These are phyloP conservation scores for Pollachius pollachius DNA, from an alignment of 2,113 vertebrate species.

Conservation along the genomic window DNA sequence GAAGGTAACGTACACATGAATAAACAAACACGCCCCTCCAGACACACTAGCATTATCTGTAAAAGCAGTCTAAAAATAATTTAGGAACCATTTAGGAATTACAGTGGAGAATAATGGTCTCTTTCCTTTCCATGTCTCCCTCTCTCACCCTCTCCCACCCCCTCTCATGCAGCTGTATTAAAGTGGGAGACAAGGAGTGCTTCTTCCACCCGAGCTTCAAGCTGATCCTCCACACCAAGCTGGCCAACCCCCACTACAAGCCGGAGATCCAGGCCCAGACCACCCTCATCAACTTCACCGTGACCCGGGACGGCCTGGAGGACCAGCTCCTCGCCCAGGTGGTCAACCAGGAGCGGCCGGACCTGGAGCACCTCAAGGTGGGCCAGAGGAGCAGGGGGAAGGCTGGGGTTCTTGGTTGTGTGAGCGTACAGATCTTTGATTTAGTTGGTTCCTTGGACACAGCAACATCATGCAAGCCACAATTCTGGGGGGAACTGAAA, in stretches of 20 bases:
- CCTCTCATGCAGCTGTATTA: constrained; percentile 68
- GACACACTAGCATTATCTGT: too few species aligned
- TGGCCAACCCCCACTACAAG: constrained; percentile 76
- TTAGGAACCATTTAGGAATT: not conserved
- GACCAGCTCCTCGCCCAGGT: constrained; percentile 75
- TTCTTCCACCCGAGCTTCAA: constrained; percentile 73
- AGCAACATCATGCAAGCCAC: too few species aligned
- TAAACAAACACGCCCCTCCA: too few species aligned
- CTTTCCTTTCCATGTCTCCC: not conserved
- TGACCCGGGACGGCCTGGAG: constrained; percentile 67
- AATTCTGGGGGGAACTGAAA: too few species aligned
- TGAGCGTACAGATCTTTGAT: not conserved
- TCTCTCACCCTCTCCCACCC: not conserved
- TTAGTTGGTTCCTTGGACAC: not conserved
- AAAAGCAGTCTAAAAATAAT: too few species aligned
- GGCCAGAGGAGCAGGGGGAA: not conserved
- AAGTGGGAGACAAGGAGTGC: constrained; percentile 75
- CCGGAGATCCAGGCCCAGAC: constrained; percentile 76
- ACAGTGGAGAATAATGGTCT: not conserved
- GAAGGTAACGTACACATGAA: constrained; percentile 54
- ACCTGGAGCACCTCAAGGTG: constrained; percentile 73
- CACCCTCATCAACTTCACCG: constrained; percentile 73
- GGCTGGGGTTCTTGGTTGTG: not conserved
- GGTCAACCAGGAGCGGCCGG: constrained; percentile 72
- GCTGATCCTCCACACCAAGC: constrained; percentile 74